Conservation (phyloP, 2,888 invertebrate genomes). For the Leptodirus hochenwartii region DNA sequence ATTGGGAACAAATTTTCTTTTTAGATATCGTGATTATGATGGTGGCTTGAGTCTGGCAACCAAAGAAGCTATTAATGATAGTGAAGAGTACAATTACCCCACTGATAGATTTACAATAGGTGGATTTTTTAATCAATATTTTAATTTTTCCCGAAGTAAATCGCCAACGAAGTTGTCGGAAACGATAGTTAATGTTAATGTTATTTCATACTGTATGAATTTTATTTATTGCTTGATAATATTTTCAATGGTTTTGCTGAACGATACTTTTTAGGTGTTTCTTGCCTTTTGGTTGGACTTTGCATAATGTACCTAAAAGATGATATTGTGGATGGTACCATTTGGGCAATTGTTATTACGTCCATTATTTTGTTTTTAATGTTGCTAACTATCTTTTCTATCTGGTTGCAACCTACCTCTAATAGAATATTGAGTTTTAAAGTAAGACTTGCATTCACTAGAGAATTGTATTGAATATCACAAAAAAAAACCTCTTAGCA, state of each 20-base stretch:
- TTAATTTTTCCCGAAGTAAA: conserved; percentile 21
- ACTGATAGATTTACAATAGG: not conserved
- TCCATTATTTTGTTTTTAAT: conserved; percentile 15
- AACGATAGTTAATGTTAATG: conserved; percentile 27
- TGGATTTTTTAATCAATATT: conserved; percentile 23
- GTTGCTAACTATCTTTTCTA: conserved; percentile 30
- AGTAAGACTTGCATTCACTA: too few relatives aligned
- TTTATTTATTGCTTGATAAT: not conserved
- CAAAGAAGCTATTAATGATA: too few relatives aligned
- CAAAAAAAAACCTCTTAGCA: too few relatives aligned
- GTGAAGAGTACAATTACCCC: too few relatives aligned
- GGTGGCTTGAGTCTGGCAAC: too few relatives aligned
- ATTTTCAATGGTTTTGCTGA: conserved; percentile 4
- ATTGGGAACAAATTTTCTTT: too few relatives aligned
- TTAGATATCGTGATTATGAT: too few relatives aligned
- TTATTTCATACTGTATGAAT: conserved; percentile 31
- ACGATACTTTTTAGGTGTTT: conserved; percentile 18
- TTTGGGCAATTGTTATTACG: conserved; percentile 22
- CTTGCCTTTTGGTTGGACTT: conserved; percentile 21
- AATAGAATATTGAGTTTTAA: conserved; percentile 42
- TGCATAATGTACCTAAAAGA: conserved; percentile 20
- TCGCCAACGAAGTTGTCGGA: conserved; percentile 32
- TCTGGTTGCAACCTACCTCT: conserved; percentile 43
- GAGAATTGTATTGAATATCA: too few relatives aligned
- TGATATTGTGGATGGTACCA: conserved; percentile 23